Evolutionary conservation across 2,888 invertebrate genomes (phyloP).

Genomic region (Operophtera brumata): DNA sequence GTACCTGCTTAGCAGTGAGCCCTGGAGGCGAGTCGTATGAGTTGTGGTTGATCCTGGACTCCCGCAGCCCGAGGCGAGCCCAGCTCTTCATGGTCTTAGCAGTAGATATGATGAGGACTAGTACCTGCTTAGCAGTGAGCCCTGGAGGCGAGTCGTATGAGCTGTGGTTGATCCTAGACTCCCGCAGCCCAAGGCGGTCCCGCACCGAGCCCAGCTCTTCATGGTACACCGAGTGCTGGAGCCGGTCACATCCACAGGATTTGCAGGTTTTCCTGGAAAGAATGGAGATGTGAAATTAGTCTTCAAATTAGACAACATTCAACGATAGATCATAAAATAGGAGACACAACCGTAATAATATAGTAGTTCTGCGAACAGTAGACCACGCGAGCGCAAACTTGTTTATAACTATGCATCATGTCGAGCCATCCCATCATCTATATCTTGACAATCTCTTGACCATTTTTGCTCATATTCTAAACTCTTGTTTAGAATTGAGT

Average conservation of each 20-base stretch:
- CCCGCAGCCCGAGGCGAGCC: slow-evolving; percentile 82
- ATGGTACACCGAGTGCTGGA: slow-evolving; percentile 94
- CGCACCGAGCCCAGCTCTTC: slow-evolving; percentile 91
- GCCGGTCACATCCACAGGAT: slow-evolving; percentile 94
- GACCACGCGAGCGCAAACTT: too few species aligned
- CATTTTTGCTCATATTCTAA: too few species aligned
- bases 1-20: slow-evolving; percentile 84
- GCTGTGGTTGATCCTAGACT: slow-evolving; percentile 67
- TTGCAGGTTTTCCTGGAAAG: slow-evolving; percentile 93
- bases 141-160: slow-evolving; percentile 87
- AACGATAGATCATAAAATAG: too few species aligned
- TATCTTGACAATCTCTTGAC: too few species aligned
- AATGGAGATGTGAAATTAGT: slow-evolving; percentile 18
- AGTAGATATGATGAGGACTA: not conserved
- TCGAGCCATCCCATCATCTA: too few species aligned
- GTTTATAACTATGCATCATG: too few species aligned
- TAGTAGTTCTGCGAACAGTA: too few species aligned
- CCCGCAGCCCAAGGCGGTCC: slow-evolving; percentile 85
- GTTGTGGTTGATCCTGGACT: slow-evolving; percentile 67
- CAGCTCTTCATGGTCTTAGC: not conserved
- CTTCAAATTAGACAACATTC: too few species aligned
- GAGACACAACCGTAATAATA: too few species aligned
- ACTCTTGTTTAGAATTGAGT: too few species aligned
- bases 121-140: slow-evolving; percentile 84
- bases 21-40: slow-evolving; percentile 87